Base-by-base conservation (phyloP, 2,797 vertebrate species). In the Eupleurogrammus muticus region DNA sequence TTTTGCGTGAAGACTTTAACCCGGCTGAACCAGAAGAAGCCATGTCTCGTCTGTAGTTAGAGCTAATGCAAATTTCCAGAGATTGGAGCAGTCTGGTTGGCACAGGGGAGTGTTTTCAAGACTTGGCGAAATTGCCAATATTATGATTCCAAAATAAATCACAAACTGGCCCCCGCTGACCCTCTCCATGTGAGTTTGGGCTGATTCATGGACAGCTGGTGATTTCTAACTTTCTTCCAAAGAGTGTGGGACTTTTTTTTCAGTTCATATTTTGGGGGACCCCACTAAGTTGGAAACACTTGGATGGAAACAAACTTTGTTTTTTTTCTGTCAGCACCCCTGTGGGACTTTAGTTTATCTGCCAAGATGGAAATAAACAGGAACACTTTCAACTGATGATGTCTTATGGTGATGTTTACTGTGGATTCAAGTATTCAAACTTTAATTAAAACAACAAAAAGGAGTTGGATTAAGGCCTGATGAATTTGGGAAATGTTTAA, bases 341-440 rank as follows among this genome's bases (percentile, higher is more conserved):
- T 47, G 54, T 5, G 38, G n/a, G 65, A 60, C 55, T 55, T 69
- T n/a, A n/a, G 32, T 49, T 53, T 14, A 47, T 60, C 35, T 65
- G 54, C 28, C 49, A 64, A 36, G 3, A 9, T 38, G 20, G 12
- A 51, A 55, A 66, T 70, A 65, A 53, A 67, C 13, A n/a, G n/a
- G 2, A 24, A 13, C 13, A 36, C 13, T 20, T 66, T 47, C 12
- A 34, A 42, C 1, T 34, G 16, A 23, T 35, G n/a, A 20, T 9
- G 9, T 19, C 16, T 21, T 28, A 28, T 28, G 28, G 28, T 28
- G 3, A 28, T 28, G 1, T 44, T 49, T 12, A 8, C 60, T 19
- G 19, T 53, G 5, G 1, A 54, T 60, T 24, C 21, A 4, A 42
- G 4, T 35, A 4, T 42, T 58, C 0, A 5, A 23, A 16, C n/a